Conservation (phyloP, 1,140 invertebrate genomes). For the Trachymyrmex cornetzi region DNA sequence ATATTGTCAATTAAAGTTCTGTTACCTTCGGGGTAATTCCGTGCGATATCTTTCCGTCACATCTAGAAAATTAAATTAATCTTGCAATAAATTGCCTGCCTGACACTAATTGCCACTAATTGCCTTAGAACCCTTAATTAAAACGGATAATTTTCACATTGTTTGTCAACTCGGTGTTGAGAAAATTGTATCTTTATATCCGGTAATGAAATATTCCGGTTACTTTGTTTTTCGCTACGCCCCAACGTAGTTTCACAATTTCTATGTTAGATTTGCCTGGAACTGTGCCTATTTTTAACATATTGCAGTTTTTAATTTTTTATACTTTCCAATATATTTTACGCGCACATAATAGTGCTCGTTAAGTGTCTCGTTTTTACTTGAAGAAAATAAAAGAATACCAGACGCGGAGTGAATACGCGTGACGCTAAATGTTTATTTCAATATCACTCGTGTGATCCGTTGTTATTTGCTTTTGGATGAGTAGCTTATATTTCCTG, state of each 20-base stretch:
- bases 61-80: conserved; percentile 49
- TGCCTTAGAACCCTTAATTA: conserved; percentile 62
- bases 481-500: conserved; percentile 65
- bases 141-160: conserved; percentile 47
- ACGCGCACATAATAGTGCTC: conserved; percentile 18
- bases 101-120: conserved; percentile 60
- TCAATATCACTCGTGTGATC: conserved; percentile 73
- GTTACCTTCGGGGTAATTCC: conserved; percentile 16
- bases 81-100: conserved; percentile 40
- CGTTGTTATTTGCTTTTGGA: conserved; percentile 77
- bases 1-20: conserved; percentile 22
- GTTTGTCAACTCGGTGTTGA: not conserved
- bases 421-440: conserved; percentile 75
- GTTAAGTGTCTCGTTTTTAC: not conserved
- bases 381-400: conserved; percentile 37
- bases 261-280: not conserved
- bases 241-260: not conserved
- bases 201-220: conserved; percentile 9
- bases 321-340: not conserved
- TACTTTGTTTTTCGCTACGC: too few species aligned
- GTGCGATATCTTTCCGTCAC: conserved; percentile 45
- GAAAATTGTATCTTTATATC: conserved; percentile 29
- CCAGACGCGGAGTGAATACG: not conserved
- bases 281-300: not conserved
- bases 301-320: conserved; percentile 14